Conservation (phyloP, 2,888 invertebrate species). For the Ditylenchus weischeri region DNA sequence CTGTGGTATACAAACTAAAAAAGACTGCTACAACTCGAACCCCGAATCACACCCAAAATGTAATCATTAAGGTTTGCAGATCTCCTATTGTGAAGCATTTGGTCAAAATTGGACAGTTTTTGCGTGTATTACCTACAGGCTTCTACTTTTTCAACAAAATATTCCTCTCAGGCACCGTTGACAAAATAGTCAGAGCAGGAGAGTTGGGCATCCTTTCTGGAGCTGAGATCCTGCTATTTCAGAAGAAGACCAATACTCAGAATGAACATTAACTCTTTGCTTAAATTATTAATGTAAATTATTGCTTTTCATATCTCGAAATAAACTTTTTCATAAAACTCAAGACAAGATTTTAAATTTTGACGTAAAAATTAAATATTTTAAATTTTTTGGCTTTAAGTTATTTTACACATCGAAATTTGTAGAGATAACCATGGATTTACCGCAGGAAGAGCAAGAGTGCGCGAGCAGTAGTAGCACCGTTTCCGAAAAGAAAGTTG, state of each 20-base stretch:
- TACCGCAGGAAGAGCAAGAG: no score
- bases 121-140: conserved; percentile 53
- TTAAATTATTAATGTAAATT: conserved; percentile 19
- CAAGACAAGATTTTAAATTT: no score
- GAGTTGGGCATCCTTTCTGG: conserved; percentile 53
- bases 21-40: no score
- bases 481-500: no score
- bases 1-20: no score
- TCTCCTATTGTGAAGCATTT: conserved; percentile 28
- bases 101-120: conserved; percentile 38
- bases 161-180: conserved; percentile 53
- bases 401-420: no score
- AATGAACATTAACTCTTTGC: conserved; percentile 14
- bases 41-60: no score
- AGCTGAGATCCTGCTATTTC: conserved; percentile 50
- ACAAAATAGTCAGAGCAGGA: conserved; percentile 53
- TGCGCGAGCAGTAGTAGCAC: no score
- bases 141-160: conserved; percentile 52
- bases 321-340: neutral
- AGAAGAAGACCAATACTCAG: neutral
- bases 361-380: no score
- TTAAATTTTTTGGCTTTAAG: no score
- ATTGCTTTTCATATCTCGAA: neutral
- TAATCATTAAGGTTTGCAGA: conserved; percentile 2
- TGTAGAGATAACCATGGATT: no score